A percentile compares a stretch with the other conserved stretches of the same genome.
Evolutionary conservation across 2,113 vertebrate genomes (phyloP).

Genomic region (human (Homo sapiens)): DNA sequence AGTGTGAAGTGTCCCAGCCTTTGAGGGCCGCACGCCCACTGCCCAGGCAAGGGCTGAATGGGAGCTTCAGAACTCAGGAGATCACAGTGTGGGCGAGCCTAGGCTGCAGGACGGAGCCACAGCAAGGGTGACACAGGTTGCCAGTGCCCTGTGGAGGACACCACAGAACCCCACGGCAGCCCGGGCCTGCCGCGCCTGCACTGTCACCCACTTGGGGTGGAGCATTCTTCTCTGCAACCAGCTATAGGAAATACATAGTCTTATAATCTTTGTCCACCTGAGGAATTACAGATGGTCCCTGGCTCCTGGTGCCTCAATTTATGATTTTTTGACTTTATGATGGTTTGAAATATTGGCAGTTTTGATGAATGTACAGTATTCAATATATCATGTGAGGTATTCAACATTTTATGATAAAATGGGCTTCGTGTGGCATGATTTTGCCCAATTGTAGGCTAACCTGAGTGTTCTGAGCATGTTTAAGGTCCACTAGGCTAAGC

Average conservation of each 20-base stretch:
- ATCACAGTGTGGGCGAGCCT: not conserved
- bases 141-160: not conserved
- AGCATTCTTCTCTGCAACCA: not conserved
- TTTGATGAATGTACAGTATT: not conserved
- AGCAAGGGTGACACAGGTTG: not conserved
- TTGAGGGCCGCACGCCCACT: not conserved
- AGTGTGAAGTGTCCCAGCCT: not conserved
- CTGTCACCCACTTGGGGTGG: not conserved
- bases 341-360: not conserved
- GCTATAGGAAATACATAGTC: not conserved
- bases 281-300: not conserved
- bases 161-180: not conserved
- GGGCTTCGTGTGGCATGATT: not conserved
- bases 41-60: not conserved
- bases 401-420: not conserved
- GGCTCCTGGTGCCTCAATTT: not conserved
- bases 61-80: not conserved
- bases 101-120: fast-evolving
- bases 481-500: not conserved
- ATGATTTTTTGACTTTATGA: not conserved
- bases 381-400: not conserved
- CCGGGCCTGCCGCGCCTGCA: not conserved
- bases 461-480: not conserved
- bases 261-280: not conserved
- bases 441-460: not conserved